These are phyloP conservation scores for Lepidurus packardi DNA, from an alignment of 1,140 invertebrate genomes.

Conservation along the genomic window DNA sequence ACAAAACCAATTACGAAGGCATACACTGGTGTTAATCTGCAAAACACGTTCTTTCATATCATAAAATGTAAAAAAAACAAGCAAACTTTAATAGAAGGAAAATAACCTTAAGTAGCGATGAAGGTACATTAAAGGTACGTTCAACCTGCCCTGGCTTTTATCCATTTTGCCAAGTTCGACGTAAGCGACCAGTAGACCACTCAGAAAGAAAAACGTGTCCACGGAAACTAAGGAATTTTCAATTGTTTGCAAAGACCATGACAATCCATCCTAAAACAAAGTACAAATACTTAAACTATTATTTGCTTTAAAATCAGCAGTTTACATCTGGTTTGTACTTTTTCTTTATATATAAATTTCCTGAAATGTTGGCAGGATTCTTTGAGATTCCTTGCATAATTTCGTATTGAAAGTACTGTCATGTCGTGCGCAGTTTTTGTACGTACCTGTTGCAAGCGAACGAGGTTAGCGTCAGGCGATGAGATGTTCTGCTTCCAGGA, in stretches of 20 bases:
- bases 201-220: constrained; percentile 22
- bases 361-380: neutral
- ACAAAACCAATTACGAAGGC: constrained; percentile 72
- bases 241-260: constrained; percentile 20
- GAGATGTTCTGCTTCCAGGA: constrained; percentile 48
- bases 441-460: neutral
- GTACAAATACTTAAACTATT: neutral
- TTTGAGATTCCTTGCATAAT: neutral
- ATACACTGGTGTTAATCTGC: constrained; percentile 72
- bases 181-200: constrained; percentile 33
- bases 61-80: neutral
- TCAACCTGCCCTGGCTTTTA: constrained; percentile 34
- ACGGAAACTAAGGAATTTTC: constrained; percentile 6
- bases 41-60: constrained; percentile 36
- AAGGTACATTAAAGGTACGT: constrained; percentile 32
- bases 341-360: neutral
- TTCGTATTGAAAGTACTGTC: neutral
- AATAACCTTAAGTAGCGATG: constrained; percentile 36
- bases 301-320: too few relatives aligned
- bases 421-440: neutral
- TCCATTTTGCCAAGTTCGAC: constrained; percentile 33
- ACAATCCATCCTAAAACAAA: neutral
- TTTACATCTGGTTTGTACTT: too few relatives aligned
- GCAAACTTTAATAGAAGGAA: neutral
- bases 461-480: constrained; percentile 17